Percentiles rank a stretch among this genome's conserved stretches.
phyloP scores from a whole-genome alignment of 1,140 invertebrate species.

The Cotesia vestalis region DNA sequence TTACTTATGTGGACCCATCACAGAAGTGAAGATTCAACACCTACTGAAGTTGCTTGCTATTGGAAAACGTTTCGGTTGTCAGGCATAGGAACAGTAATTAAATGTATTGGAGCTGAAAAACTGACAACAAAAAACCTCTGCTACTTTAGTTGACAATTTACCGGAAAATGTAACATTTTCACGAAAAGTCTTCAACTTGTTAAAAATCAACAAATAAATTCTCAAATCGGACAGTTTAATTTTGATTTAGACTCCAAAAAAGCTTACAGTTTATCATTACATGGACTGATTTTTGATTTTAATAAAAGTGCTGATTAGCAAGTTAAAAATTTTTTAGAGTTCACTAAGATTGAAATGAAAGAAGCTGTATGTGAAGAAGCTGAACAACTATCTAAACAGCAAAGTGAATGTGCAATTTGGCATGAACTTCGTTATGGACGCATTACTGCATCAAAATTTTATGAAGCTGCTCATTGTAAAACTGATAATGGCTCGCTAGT shows the following conservation, averaged over 20 bases:
- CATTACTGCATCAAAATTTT: constrained; percentile 58
- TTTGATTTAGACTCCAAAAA: constrained; percentile 3
- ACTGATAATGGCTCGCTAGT: constrained; percentile 51
- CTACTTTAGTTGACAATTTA: background rate
- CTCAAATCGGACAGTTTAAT: constrained; percentile 3
- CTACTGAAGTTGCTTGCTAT: constrained; percentile 48
- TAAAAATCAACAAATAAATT: background rate
- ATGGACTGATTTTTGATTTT: background rate
- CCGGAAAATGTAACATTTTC: constrained; percentile 37
- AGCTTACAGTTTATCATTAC: constrained; percentile 13
- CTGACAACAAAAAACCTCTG: constrained; percentile 16
- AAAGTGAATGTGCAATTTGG: constrained; percentile 46
- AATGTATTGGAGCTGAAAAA: constrained; percentile 41
- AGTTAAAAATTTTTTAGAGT: background rate
- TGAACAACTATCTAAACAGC: constrained; percentile 42
- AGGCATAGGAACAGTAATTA: constrained; percentile 34
- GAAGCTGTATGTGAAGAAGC: constrained; percentile 38
- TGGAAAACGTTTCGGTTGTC: constrained; percentile 52
- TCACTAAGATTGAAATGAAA: background rate
- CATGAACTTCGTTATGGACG: constrained; percentile 53
- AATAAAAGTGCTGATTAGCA: background rate
- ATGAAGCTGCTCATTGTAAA: constrained; percentile 55
- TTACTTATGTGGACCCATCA: constrained; percentile 47
- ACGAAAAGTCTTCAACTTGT: constrained; percentile 29
- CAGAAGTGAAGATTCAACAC: constrained; percentile 45